These are phyloP conservation scores for Danionella cerebrum DNA, from an alignment of 2,113 vertebrate genomes.

Conservation along the genomic window DNA sequence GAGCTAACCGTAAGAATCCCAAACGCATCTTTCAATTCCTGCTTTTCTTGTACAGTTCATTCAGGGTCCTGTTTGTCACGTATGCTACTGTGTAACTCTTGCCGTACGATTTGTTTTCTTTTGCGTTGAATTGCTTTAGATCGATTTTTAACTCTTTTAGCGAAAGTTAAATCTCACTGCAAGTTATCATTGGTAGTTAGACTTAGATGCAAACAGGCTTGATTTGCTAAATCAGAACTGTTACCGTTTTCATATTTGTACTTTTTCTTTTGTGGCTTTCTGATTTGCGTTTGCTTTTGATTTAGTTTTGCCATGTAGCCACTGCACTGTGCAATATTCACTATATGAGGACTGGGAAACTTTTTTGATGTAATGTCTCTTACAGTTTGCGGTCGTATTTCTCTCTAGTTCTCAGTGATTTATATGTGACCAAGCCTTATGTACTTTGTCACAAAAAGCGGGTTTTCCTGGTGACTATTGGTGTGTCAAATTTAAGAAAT, in stretches of 20 bases:
- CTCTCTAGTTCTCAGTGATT: constrained; percentile 98
- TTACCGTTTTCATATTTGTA: constrained; percentile 86
- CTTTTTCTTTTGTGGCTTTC: constrained; percentile 76
- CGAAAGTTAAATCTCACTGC: constrained; percentile 80
- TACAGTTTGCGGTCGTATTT: constrained; percentile 86
- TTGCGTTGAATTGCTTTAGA: constrained; percentile 58
- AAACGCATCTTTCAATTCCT: constrained; percentile 21
- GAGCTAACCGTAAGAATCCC: constrained; percentile 13
- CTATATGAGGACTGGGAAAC: constrained; percentile 94
- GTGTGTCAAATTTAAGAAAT: constrained; percentile 99
- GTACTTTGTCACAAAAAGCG: constrained; percentile 99
- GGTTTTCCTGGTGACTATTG: constrained; percentile 99
- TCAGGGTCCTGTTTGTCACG: constrained; percentile 76
- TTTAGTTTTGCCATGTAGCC: constrained; percentile 98
- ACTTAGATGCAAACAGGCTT: constrained; percentile 75
- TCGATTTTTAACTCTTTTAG: constrained; percentile 60
- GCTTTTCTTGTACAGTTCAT: constrained; percentile 63
- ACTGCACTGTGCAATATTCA: constrained; percentile 99
- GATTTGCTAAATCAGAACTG: constrained; percentile 80
- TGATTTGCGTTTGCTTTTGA: constrained; percentile 66
- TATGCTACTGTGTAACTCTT: constrained; percentile 74
- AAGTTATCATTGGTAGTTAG: constrained; percentile 80
- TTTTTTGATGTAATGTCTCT: constrained; percentile 87
- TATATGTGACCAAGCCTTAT: constrained; percentile 99
- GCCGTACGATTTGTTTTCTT: constrained; percentile 37